Conservation (phyloP, 2,113 vertebrate species). For the Archilochus colubris region DNA sequence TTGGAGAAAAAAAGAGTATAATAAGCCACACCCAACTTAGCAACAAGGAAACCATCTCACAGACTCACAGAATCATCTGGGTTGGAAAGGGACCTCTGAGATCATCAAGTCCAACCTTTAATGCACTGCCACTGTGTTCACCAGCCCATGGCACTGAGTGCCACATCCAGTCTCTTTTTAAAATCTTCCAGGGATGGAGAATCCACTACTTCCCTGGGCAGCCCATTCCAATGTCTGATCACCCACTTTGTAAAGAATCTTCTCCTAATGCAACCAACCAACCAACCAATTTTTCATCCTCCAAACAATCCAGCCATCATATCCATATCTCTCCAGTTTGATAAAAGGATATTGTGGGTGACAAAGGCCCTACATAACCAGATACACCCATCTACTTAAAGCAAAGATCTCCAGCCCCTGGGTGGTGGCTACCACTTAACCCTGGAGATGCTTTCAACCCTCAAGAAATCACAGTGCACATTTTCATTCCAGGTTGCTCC, state of each 20-base stretch:
- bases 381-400: not conserved
- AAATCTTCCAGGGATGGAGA: too few relatives aligned
- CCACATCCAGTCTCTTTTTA: too few relatives aligned
- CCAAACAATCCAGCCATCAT: not conserved
- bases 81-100: too few relatives aligned
- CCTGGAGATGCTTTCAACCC: not conserved
- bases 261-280: not conserved
- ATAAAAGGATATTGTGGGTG: not conserved
- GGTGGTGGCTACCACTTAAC: not conserved
- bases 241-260: too few relatives aligned
- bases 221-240: too few relatives aligned
- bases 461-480: not conserved
- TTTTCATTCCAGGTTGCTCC: not conserved
- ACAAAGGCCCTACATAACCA: not conserved
- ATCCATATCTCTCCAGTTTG: not conserved
- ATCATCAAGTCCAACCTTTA: too few relatives aligned
- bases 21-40: not conserved
- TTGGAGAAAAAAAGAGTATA: not conserved
- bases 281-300: not conserved
- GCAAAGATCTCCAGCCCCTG: not conserved
- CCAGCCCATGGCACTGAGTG: too few relatives aligned
- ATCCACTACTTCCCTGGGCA: too few relatives aligned
- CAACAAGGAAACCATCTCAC: not conserved
- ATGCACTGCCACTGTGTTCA: too few relatives aligned
- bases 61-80: not conserved